These are phyloP conservation scores for Zaprionus bogoriensis DNA, from an alignment of 2,888 invertebrate genomes.

Conservation along the genomic window DNA sequence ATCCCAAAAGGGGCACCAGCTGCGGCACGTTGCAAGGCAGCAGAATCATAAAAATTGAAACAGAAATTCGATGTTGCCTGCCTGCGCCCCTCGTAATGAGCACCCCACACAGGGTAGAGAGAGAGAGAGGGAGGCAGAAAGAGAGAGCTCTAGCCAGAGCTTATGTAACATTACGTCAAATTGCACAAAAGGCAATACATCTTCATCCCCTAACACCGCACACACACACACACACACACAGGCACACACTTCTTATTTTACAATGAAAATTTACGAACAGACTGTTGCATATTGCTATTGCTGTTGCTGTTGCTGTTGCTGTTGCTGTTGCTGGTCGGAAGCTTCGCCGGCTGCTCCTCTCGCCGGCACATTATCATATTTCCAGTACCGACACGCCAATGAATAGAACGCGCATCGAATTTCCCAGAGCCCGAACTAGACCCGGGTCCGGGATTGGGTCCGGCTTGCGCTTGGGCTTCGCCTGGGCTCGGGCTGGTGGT, in stretches of 20 bases:
- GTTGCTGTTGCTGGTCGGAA: constrained; percentile 17
- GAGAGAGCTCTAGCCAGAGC: too few relatives aligned
- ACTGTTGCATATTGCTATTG: constrained; percentile 63
- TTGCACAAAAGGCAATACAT: constrained; percentile 80
- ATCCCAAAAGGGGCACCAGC: constrained; percentile 66
- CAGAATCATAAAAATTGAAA: constrained; percentile 65
- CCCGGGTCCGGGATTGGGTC: too few relatives aligned
- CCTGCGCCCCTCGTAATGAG: constrained; percentile 51
- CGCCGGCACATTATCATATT: constrained; percentile 78
- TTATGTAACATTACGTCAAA: constrained; percentile 80
- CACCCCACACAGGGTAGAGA: constrained; percentile 16
- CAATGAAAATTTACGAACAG: constrained; percentile 76
- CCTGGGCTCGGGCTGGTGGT: too few relatives aligned
- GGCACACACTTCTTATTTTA: constrained; percentile 60
- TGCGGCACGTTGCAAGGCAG: constrained; percentile 54
- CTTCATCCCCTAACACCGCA: constrained; percentile 74
- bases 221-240: not conserved
- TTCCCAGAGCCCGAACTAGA: constrained; percentile 57
- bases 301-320: constrained; percentile 21
- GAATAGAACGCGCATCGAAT: constrained; percentile 80
- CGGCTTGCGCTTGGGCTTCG: too few relatives aligned
- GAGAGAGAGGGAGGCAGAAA: not conserved
- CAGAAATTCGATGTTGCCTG: constrained; percentile 61
- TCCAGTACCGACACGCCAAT: constrained; percentile 77
- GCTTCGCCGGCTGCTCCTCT: constrained; percentile 27